These are phyloP conservation scores for Syngnathus acus DNA, from an alignment of 2,797 vertebrate genomes.

Conservation along the genomic window DNA sequence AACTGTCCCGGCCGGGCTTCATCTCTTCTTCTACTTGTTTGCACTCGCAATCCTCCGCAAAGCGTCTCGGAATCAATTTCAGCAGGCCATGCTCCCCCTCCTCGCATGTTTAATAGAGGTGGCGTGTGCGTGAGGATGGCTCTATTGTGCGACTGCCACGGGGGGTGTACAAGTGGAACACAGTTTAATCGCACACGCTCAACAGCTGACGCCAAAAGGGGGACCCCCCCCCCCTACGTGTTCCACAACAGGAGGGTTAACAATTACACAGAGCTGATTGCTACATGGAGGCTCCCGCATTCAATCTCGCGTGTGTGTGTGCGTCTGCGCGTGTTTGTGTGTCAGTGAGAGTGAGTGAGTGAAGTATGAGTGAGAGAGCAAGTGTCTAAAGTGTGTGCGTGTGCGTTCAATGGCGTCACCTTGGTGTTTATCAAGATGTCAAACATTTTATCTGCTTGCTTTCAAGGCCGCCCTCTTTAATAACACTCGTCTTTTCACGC, in stretches of 20 bases:
- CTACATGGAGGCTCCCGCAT: slow-evolving; percentile 39
- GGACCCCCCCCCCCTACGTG: slow-evolving; percentile 36
- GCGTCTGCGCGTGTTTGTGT: slow-evolving; percentile 1
- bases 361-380: not conserved
- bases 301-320: slow-evolving; percentile 24
- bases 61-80: slow-evolving; percentile 61
- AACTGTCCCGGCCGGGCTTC: slow-evolving; percentile 51
- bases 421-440: slow-evolving; percentile 60
- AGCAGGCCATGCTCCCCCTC: slow-evolving; percentile 43
- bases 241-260: slow-evolving; percentile 45
- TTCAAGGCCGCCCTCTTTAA: slow-evolving; percentile 21
- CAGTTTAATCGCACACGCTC: slow-evolving; percentile 60
- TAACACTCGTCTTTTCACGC: slow-evolving; percentile 19
- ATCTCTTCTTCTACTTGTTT: slow-evolving; percentile 35
- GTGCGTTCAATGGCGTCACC: slow-evolving; percentile 46
- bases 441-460: slow-evolving; percentile 55
- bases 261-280: slow-evolving; percentile 62
- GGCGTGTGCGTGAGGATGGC: slow-evolving; percentile 48
- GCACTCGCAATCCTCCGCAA: slow-evolving; percentile 36
- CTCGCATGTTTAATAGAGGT: slow-evolving; percentile 23
- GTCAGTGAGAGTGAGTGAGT: not conserved
- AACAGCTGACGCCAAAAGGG: slow-evolving; percentile 59
- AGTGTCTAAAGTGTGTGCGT: slow-evolving; percentile 2
- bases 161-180: slow-evolving; percentile 48
- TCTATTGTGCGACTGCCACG: slow-evolving; percentile 67